phyloP scores from a whole-genome alignment of 2,797 vertebrate genomes.

The Pelobates cultripes region DNA sequence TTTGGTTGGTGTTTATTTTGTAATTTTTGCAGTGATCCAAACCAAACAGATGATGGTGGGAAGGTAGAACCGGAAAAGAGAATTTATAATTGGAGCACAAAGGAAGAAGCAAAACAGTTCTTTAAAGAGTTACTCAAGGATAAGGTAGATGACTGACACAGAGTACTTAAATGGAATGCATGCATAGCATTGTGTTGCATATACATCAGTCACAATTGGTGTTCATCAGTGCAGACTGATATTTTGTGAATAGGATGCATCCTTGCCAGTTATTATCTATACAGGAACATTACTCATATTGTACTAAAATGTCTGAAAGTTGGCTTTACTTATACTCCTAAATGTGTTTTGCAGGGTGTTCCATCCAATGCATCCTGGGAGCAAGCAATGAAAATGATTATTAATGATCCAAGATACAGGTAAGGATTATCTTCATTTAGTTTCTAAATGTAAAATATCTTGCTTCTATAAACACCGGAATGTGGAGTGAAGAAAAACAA shows the following conservation, averaged over 20 bases:
- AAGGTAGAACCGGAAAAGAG: conserved; percentile 51
- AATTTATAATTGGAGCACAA: conserved; percentile 68
- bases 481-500: no score
- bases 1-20: neutral
- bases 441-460: neutral
- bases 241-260: no score
- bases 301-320: no score
- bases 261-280: no score
- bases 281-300: no score
- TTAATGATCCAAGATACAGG: conserved; percentile 71
- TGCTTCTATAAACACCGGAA: no score
- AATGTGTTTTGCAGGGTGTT: conserved; percentile 64
- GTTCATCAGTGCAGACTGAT: no score
- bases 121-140: conserved; percentile 74
- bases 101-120: conserved; percentile 72
- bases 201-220: no score
- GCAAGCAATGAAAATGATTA: conserved; percentile 73
- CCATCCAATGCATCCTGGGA: conserved; percentile 72
- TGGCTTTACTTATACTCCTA: neutral
- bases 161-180: no score
- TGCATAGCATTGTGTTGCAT: neutral
- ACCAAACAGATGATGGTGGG: conserved; percentile 64
- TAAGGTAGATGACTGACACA: conserved; percentile 60
- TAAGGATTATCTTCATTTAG: conserved; percentile 42
- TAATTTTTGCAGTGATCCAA: conserved; percentile 54